These are phyloP conservation scores for Drosophila lacteicornis DNA, from an alignment of 1,140 invertebrate species.

Conservation along the genomic window DNA sequence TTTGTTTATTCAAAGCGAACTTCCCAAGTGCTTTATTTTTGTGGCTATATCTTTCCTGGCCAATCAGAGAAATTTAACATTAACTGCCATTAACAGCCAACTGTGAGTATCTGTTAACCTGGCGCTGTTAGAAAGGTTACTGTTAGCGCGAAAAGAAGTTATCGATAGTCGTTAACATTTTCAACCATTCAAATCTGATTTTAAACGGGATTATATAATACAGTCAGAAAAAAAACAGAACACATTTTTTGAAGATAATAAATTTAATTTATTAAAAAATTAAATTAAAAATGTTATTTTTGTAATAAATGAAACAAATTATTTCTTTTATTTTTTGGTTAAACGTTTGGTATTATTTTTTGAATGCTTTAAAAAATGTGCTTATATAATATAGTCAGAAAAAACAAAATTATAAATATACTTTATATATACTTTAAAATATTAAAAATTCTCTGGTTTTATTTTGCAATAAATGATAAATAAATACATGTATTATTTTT, in stretches of 20 bases:
- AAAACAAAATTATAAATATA: too few species aligned
- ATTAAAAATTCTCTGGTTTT: too few species aligned
- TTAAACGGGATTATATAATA: slow-evolving; percentile 35
- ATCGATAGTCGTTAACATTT: slow-evolving; percentile 28
- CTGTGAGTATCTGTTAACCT: slow-evolving; percentile 33
- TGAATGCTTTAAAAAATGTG: too few species aligned
- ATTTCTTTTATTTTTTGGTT: too few species aligned
- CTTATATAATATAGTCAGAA: too few species aligned
- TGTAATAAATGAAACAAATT: too few species aligned
- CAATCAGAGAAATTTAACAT: slow-evolving; percentile 34
- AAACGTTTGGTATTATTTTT: too few species aligned
- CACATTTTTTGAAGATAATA: not conserved
- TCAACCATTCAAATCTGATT: slow-evolving; percentile 26
- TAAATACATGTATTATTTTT: not conserved
- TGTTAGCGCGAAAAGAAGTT: slow-evolving; percentile 4
- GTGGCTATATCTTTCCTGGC: slow-evolving; percentile 13
- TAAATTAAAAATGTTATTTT: too few species aligned
- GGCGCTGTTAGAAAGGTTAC: not conserved
- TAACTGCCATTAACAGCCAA: slow-evolving; percentile 32
- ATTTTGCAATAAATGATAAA: not conserved
- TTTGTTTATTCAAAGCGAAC: too few species aligned
- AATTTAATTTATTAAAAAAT: not conserved
- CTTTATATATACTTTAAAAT: not conserved
- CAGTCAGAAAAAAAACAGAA: not conserved
- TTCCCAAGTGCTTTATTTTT: not conserved